Percentiles rank a stretch among this genome's conserved stretches.
phyloP scores from a whole-genome alignment of 2,113 vertebrate genomes.

The Chaetodon trifascialis region DNA sequence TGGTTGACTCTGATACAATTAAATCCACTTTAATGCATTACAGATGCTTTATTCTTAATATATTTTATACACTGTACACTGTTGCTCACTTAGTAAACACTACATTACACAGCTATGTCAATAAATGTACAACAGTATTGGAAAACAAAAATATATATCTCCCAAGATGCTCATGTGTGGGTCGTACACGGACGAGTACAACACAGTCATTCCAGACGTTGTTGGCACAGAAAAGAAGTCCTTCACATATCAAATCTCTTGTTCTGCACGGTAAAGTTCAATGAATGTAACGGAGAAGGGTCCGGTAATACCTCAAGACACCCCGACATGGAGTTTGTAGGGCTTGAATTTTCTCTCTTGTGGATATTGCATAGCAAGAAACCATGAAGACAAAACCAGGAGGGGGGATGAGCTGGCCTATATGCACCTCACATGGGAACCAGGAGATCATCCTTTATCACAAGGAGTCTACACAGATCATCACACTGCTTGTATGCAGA shows the following conservation, averaged over 20 bases:
- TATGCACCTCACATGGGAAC: slow-evolving; percentile 39
- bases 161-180: slow-evolving; percentile 78
- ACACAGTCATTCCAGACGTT: slow-evolving; percentile 76
- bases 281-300: slow-evolving; percentile 56
- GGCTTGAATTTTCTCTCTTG: slow-evolving; percentile 54
- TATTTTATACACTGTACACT: slow-evolving; percentile 88
- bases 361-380: slow-evolving; percentile 87
- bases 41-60: slow-evolving; percentile 82
- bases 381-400: slow-evolving; percentile 70
- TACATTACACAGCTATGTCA: slow-evolving; percentile 84
- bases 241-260: slow-evolving; percentile 76
- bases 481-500: slow-evolving; percentile 41
- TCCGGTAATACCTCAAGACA: slow-evolving; percentile 40
- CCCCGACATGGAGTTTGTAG: slow-evolving; percentile 43
- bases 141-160: slow-evolving; percentile 84
- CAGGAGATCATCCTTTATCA: slow-evolving; percentile 49
- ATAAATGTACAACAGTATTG: slow-evolving; percentile 81
- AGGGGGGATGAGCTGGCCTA: slow-evolving; percentile 5
- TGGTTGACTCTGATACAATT: slow-evolving; percentile 27
- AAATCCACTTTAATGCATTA: slow-evolving; percentile 69
- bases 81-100: slow-evolving; percentile 86
- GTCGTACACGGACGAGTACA: slow-evolving; percentile 73
- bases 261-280: slow-evolving; percentile 62
- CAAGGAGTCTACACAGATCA: slow-evolving; percentile 36
- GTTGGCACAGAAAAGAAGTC: slow-evolving; percentile 82